Base-by-base conservation (phyloP, 2,888 invertebrate species). In the Galerucella pusilla region DNA sequence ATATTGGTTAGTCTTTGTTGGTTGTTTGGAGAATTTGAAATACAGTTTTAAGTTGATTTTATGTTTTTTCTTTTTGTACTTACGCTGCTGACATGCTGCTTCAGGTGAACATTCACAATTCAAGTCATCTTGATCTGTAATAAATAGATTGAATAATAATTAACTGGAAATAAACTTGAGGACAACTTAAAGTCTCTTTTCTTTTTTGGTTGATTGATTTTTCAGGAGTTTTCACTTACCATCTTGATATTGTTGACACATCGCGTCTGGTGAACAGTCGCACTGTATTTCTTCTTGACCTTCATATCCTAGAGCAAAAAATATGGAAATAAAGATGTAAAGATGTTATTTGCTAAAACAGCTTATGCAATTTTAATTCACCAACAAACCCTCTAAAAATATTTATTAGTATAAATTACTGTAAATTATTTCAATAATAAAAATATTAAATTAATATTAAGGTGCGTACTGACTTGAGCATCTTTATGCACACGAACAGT, bases 171-270 rank as follows among this genome's bases (percentile, higher is more conserved):
- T 35, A 6, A 35, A 35, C 35, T 35, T 35, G 35, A 35, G 35
- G 35, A 35, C 5, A 35, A 35, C 35, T 42, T 10, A 46, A 46
- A 11, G 46, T 46, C 1, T 20, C 20, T 20, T 20, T 20, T 20
- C 20, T 20, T 20, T 20, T 20, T 20, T 20, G 20, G 1, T 20
- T 20, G 20, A n/a, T n/a, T 59, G 10, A 9, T 59, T 59, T 7
- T n/a, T 6, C 35, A 35, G 35, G 2, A 11, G 16, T 20, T 59
- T 59, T 25, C 35, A 14, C 63, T 63, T 65, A 65, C 64, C 9
- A 14, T 65, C 10, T 46, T 65, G 64, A 46, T 16, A 65, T 20
- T 65, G 46, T 46, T 65, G 64, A 65, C 64, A 65, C 16, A 20
- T 1, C 9, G 64, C 64, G 5, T 46, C 64, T 45, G 64, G 64